These are phyloP conservation scores for Limulus polyphemus DNA, from an alignment of 2,888 invertebrate species.

Conservation along the genomic window DNA sequence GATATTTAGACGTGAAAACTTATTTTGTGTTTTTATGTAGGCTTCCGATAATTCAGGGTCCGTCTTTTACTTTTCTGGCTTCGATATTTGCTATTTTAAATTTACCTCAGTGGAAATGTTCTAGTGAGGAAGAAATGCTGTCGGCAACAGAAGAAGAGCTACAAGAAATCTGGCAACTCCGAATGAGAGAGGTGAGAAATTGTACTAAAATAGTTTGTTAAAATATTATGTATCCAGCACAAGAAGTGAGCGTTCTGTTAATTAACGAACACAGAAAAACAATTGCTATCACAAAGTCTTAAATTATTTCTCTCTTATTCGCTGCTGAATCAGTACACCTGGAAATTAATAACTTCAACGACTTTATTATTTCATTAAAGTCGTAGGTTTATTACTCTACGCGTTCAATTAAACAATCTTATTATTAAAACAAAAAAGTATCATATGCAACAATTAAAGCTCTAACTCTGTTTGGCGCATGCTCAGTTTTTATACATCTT, in stretches of 20 bases:
- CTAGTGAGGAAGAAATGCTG: slow-evolving; percentile 54
- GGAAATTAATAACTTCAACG: not conserved
- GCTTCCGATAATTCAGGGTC: slow-evolving; percentile 42
- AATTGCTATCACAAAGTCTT: too few species aligned
- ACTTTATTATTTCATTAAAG: not conserved
- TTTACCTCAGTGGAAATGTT: slow-evolving; percentile 55
- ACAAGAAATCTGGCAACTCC: slow-evolving; percentile 47
- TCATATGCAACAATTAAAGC: too few species aligned
- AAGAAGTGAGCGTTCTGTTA: too few species aligned
- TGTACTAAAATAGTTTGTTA: not conserved
- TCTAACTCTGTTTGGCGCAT: too few species aligned
- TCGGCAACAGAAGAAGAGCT: slow-evolving; percentile 36
- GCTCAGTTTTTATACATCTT: too few species aligned
- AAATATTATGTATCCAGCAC: not conserved
- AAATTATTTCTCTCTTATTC: too few species aligned
- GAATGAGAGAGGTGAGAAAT: slow-evolving; percentile 52
- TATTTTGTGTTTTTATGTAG: slow-evolving; percentile 18
- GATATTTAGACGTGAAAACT: too few species aligned
- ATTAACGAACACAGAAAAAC: too few species aligned
- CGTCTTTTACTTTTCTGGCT: slow-evolving; percentile 59
- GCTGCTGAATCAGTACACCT: too few species aligned
- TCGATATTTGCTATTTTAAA: slow-evolving; percentile 15
- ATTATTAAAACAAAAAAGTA: too few species aligned
- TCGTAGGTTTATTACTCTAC: too few species aligned
- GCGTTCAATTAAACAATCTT: too few species aligned